Conservation (phyloP, 1,140 invertebrate genomes). For the Heliconius himera region DNA sequence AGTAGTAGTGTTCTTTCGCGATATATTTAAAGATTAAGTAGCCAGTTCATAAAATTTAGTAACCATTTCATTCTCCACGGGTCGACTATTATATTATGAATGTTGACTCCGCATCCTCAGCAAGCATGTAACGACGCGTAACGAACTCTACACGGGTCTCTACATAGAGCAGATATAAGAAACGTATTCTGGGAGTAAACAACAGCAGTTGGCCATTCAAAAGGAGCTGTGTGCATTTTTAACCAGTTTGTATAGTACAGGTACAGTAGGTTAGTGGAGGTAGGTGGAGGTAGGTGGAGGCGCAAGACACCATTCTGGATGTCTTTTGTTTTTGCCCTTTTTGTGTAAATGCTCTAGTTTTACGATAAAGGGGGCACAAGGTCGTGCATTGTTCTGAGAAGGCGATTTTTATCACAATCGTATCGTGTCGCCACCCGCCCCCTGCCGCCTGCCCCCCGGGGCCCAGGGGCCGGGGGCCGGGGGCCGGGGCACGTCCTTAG, state of each 20-base stretch:
- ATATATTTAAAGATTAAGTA: too few relatives aligned
- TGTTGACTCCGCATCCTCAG: too few relatives aligned
- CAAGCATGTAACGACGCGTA: not conserved
- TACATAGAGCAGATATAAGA: not conserved
- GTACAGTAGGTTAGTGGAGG: not conserved
- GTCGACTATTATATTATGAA: too few relatives aligned
- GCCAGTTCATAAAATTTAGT: not conserved
- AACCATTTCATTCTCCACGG: not conserved
- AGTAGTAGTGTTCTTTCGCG: too few relatives aligned
- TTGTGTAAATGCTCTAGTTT: conserved; percentile 24
- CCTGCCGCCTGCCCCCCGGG: too few relatives aligned
- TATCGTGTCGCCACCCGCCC: not conserved
- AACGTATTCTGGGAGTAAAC: not conserved
- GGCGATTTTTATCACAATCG: conserved; percentile 25
- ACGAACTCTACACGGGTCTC: too few relatives aligned
- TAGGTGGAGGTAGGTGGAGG: not conserved
- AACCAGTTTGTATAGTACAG: not conserved
- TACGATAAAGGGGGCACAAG: conserved; percentile 27
- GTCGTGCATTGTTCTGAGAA: conserved; percentile 28
- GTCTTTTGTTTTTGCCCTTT: conserved; percentile 16
- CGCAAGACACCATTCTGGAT: conserved; percentile 7
- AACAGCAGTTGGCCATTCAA: not conserved
- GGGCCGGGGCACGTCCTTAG: not conserved
- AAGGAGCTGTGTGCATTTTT: not conserved
- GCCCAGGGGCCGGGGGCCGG: too few relatives aligned